These are phyloP conservation scores for Rhinella marina DNA, from an alignment of 2,797 vertebrate species.

Conservation along the genomic window DNA sequence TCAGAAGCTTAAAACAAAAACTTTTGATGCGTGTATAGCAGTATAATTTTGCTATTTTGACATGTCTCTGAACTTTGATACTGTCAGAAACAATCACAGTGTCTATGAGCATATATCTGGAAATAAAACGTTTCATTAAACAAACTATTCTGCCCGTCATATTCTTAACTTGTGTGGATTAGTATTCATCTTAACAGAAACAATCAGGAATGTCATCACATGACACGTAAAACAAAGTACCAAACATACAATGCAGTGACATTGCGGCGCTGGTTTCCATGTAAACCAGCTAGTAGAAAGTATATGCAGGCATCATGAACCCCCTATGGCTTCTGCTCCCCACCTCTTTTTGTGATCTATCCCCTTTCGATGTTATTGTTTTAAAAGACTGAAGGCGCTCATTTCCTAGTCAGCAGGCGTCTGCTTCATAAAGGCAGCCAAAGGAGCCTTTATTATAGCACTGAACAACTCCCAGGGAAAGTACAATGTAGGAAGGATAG, in stretches of 20 bases:
- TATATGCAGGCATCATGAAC: slow-evolving; percentile 9
- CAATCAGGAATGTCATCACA: slow-evolving; percentile 14
- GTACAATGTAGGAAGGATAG: neutral
- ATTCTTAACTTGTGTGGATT: neutral
- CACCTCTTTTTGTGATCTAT: slow-evolving; percentile 25
- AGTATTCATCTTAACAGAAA: slow-evolving; percentile 35
- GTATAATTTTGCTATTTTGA: neutral
- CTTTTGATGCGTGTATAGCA: neutral
- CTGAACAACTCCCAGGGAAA: slow-evolving; percentile 16
- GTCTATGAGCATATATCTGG: slow-evolving; percentile 22
- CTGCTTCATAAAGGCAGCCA: slow-evolving; percentile 30
- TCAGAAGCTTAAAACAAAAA: neutral
- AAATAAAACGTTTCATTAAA: slow-evolving; percentile 40
- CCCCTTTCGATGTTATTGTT: slow-evolving; percentile 43
- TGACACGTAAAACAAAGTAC: neutral
- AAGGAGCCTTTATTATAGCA: slow-evolving; percentile 30
- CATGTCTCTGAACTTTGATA: slow-evolving; percentile 16
- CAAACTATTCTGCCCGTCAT: slow-evolving; percentile 10
- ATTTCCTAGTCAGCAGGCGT: slow-evolving; percentile 52
- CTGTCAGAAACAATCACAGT: slow-evolving; percentile 30
- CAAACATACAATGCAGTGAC: slow-evolving; percentile 3
- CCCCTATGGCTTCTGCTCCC: slow-evolving; percentile 40
- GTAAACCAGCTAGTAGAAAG: slow-evolving; percentile 22
- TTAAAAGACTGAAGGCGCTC: slow-evolving; percentile 35
- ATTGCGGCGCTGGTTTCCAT: slow-evolving; percentile 32